Conservation (phyloP, 2,113 vertebrate species). For the Ciconia maguari region DNA sequence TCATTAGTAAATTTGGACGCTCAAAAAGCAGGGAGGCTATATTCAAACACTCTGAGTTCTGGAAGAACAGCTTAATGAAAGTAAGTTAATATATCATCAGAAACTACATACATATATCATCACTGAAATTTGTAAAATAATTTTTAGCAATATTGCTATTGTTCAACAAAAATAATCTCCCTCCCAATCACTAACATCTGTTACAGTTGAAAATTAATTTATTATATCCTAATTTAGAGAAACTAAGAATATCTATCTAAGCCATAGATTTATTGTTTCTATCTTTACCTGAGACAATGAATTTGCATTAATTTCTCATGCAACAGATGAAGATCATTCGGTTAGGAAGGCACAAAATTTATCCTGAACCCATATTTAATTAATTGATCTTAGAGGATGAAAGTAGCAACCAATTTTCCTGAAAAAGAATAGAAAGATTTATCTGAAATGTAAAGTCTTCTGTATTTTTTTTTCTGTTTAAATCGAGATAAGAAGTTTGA, state of each 20-base stretch:
- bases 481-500: neutral
- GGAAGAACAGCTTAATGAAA: neutral
- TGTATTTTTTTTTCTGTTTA: neutral
- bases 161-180: neutral
- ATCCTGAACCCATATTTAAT: slow-evolving; percentile 6
- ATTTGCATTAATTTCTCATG: neutral
- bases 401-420: neutral
- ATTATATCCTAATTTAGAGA: neutral
- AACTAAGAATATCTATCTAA: neutral
- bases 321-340: neutral
- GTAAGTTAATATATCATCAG: neutral
- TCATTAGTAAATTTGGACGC: neutral
- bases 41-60: neutral
- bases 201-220: neutral
- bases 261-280: neutral
- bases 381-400: neutral
- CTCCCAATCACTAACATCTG: neutral
- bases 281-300: neutral
- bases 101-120: neutral
- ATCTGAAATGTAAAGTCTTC: neutral
- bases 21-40: neutral
- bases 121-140: neutral
- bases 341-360: neutral
- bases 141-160: neutral
- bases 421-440: neutral